Evolutionary conservation across 2,888 invertebrate genomes (phyloP), one percentile per base, ranked within the genome.

Genomic region (Tiphia femorata): DNA sequence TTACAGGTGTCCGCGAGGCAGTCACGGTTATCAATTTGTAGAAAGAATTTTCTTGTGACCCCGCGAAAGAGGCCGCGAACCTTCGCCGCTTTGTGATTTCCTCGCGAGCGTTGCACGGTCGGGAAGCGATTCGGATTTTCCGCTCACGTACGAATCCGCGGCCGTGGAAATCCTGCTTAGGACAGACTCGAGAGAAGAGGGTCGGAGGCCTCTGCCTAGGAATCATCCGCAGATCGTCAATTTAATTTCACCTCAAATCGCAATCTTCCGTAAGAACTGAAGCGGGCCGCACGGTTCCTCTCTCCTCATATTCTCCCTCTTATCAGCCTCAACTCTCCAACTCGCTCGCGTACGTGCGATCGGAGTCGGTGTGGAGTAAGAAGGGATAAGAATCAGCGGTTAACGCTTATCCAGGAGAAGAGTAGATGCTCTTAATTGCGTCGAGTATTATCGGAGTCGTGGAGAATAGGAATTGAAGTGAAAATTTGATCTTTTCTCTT

Each of bases 231-330:
- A 47, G 56, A n/a, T n/a, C n/a, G 58, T 49, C 71, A 61, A 69
- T 71, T 69, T 71, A 67, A 71, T 71, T 71, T 70, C 20, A 67
- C 70, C 58, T 69, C 61, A 41, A 50, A 59, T 56, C 51, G 49
- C 55, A 59, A 64, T 64, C 59, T 46, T 12, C 16, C 30, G 37
- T 35, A 53, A 52, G 58, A 65, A 69, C 46, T 55, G 52, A 21
- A 19, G 53, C 42, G 44, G 43, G 49, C 12, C 33, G 12, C 7
- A 2, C 29, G 3, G 3, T 2, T 2, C 29, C n/a, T 57, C 54
- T 38, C 30, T 33, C 33, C 49, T 37, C 23, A 33, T 33, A 14
- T 14, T 33, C 27, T 48, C 29, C 41, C 49, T 56, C 60, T 60
- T 57, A 62, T 62, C 57, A 54, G 16, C 10, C 43, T 25, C 29